Percentiles rank a stretch among this genome's conserved stretches.
Evolutionary conservation across 2,797 vertebrate genomes (phyloP).

Genomic region (Sebastes oblongus): DNA sequence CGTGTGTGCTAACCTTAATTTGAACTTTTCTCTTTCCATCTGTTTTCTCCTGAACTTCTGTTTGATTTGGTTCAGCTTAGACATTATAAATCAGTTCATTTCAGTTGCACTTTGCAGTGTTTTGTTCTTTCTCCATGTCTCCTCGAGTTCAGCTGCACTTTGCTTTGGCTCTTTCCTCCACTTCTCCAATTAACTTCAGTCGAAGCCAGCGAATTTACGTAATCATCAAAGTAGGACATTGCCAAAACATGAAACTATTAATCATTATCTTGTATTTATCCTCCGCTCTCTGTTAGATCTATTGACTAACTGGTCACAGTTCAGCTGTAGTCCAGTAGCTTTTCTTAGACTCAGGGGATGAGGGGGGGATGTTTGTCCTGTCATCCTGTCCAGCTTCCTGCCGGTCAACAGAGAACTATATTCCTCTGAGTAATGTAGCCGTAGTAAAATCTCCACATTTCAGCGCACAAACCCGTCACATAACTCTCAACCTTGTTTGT

Average conservation of each 20-base stretch:
- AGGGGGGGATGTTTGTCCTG: constrained; percentile 69
- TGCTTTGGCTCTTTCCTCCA: neutral
- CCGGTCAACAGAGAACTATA: constrained; percentile 46
- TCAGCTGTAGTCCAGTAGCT: constrained; percentile 68
- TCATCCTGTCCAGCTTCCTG: constrained; percentile 61
- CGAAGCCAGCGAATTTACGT: neutral
- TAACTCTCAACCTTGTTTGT: constrained; percentile 71
- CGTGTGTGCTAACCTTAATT: constrained; percentile 14
- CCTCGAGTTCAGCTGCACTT: neutral
- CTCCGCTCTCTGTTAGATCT: constrained; percentile 19
- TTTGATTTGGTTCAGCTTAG: constrained; percentile 29
- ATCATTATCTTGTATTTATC: constrained; percentile 7
- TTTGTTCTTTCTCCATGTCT: neutral
- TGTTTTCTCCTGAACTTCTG: constrained; percentile 27
- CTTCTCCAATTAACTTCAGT: neutral
- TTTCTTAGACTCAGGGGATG: constrained; percentile 35
- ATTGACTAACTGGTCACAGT: constrained; percentile 50
- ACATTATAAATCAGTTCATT: constrained; percentile 32
- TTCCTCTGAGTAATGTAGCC: constrained; percentile 58
- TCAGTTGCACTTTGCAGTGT: constrained; percentile 1
- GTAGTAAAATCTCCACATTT: constrained; percentile 53
- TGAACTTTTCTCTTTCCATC: constrained; percentile 42
- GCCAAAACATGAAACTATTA: constrained; percentile 6
- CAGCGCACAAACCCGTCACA: constrained; percentile 49
- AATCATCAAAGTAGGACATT: constrained; percentile 2